These are phyloP conservation scores for Calonectris borealis DNA, from an alignment of 2,113 vertebrate genomes.

Conservation along the genomic window DNA sequence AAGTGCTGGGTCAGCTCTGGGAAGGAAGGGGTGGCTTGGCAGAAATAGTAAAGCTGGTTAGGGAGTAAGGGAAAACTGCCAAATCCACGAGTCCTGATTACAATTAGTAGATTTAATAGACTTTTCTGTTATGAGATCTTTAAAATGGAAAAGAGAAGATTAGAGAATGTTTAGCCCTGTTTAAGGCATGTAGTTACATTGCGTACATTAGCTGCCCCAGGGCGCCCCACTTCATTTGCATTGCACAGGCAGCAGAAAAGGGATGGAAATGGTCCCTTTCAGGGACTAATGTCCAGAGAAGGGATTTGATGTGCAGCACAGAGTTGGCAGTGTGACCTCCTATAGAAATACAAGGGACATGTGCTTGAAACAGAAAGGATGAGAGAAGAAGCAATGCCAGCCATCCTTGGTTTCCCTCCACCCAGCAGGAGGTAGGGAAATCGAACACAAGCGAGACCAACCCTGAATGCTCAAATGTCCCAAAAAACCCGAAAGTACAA, in stretches of 20 bases:
- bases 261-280: neutral
- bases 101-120: constrained; percentile 22
- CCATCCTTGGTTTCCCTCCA: neutral
- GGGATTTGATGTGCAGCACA: neutral
- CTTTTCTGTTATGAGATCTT: neutral
- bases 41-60: neutral
- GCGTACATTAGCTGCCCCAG: neutral
- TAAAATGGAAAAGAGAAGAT: neutral
- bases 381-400: neutral
- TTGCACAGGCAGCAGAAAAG: neutral
- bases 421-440: neutral
- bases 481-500: neutral
- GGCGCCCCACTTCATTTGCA: neutral
- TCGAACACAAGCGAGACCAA: neutral
- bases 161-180: neutral
- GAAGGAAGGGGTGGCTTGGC: constrained; percentile 33
- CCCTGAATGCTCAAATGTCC: neutral
- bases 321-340: neutral
- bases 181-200: neutral
- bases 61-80: neutral
- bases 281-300: neutral
- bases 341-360: neutral
- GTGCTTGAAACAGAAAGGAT: neutral
- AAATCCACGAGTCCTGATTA: constrained; percentile 6
- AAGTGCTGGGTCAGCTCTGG: neutral